Percentiles rank a stretch among this genome's conserved stretches.
These are phyloP conservation scores for Dioctria rufipes DNA, from an alignment of 2,888 invertebrate genomes.

Conservation along the genomic window DNA sequence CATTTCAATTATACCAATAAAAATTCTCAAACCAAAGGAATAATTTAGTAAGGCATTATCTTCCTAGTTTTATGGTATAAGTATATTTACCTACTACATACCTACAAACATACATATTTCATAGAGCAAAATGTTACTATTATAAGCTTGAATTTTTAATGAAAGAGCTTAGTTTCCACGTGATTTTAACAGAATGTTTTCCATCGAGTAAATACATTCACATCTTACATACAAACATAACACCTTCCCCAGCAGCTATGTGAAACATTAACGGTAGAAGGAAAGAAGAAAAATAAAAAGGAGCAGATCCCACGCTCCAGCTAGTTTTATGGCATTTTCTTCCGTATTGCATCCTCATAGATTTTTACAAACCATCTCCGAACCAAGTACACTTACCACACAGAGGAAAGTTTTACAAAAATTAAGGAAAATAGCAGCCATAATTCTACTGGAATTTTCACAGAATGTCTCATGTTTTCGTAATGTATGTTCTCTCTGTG, in stretches of 20 bases:
- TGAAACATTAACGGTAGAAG: not conserved
- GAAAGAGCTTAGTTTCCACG: not conserved
- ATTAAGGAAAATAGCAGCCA: not conserved
- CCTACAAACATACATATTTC: no score
- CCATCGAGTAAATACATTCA: not conserved
- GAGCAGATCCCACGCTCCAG: not conserved
- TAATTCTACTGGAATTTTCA: not conserved
- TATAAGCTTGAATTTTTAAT: not conserved
- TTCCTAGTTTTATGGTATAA: not conserved
- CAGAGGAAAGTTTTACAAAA: not conserved
- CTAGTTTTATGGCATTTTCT: not conserved
- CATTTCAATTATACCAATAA: not conserved
- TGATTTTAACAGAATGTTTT: not conserved
- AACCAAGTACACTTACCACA: not conserved
- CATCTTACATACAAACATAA: no score
- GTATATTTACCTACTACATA: not conserved
- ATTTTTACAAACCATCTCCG: not conserved
- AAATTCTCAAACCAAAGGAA: not conserved
- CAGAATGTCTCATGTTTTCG: not conserved
- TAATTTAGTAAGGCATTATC: not conserved
- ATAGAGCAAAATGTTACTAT: not conserved
- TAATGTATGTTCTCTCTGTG: not conserved
- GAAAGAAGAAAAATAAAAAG: no score
- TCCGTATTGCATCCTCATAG: not conserved
- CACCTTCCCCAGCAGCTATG: not conserved